phyloP scores from a whole-genome alignment of 2,113 vertebrate species.

The Ceuthmochares aereus region DNA sequence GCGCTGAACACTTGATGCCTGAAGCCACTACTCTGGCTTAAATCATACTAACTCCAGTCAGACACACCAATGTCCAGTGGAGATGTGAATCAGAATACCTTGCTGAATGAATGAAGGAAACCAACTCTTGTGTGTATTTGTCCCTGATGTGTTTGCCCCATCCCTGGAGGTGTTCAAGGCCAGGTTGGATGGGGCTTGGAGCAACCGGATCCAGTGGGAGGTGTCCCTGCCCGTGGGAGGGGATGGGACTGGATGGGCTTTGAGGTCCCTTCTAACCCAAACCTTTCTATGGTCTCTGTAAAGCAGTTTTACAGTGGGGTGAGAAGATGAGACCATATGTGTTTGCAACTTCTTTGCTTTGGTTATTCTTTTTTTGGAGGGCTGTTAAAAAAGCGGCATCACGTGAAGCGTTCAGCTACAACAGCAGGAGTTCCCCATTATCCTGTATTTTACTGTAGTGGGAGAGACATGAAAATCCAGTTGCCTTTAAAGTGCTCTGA shows the following conservation, averaged over 20 bases:
- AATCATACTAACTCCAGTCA: background rate
- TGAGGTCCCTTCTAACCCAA: no score
- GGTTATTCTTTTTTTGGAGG: background rate
- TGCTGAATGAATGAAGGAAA: background rate
- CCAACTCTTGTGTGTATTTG: accelerated
- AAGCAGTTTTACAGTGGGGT: background rate
- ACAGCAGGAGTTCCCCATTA: background rate
- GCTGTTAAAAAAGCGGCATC: background rate
- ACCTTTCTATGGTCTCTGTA: background rate
- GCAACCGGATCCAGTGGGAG: no score
- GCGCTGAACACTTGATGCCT: background rate
- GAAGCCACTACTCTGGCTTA: background rate
- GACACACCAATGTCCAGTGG: background rate
- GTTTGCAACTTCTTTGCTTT: no score
- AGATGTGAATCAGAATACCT: background rate
- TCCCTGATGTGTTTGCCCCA: background rate
- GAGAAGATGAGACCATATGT: background rate
- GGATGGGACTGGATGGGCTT: no score
- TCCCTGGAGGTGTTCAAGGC: no score
- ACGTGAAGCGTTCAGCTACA: background rate
- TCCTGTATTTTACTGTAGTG: background rate
- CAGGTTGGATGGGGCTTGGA: no score
- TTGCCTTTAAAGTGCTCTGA: background rate
- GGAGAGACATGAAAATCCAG: background rate
- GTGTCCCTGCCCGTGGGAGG: no score